Percentiles rank a stretch among this genome's conserved stretches.
Evolutionary conservation across 2,113 vertebrate species (phyloP).

Genomic region (Danionella cerebrum): DNA sequence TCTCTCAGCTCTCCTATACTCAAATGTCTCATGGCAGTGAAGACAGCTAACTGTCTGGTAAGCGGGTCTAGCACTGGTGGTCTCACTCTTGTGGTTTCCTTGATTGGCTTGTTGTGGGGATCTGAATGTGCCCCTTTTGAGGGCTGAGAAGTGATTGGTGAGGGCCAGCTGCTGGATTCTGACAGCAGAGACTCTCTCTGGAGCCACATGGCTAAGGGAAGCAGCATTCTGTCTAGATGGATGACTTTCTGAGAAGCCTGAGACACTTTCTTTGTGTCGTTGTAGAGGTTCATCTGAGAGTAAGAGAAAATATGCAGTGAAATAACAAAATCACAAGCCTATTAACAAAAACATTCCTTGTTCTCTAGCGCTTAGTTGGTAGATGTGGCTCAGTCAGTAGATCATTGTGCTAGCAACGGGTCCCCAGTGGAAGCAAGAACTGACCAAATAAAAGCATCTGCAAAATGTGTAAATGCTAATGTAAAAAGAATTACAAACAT

Average conservation of each 20-base stretch:
- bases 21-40: constrained; percentile 44
- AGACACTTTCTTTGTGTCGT: background rate
- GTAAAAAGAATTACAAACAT: too few relatives aligned
- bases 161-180: constrained; percentile 31
- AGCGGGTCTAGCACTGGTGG: constrained; percentile 2
- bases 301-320: background rate
- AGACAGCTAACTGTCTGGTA: constrained; percentile 39
- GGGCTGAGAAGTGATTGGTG: constrained; percentile 29
- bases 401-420: too few relatives aligned
- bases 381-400: too few relatives aligned
- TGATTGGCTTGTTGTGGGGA: constrained; percentile 10
- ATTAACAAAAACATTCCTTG: too few relatives aligned
- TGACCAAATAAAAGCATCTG: too few relatives aligned
- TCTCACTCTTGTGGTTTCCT: background rate
- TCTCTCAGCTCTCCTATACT: constrained; percentile 27
- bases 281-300: constrained; percentile 26
- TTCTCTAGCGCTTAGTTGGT: too few relatives aligned
- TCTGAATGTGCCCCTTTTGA: constrained; percentile 24
- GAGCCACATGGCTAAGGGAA: constrained; percentile 7
- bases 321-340: too few relatives aligned
- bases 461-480: too few relatives aligned
- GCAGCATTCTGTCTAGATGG: constrained; percentile 8
- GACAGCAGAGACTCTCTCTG: constrained; percentile 6
- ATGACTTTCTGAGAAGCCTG: background rate
- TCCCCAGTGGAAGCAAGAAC: too few relatives aligned